Conservation (phyloP, 2,888 invertebrate genomes). For the Phania funesta region DNA sequence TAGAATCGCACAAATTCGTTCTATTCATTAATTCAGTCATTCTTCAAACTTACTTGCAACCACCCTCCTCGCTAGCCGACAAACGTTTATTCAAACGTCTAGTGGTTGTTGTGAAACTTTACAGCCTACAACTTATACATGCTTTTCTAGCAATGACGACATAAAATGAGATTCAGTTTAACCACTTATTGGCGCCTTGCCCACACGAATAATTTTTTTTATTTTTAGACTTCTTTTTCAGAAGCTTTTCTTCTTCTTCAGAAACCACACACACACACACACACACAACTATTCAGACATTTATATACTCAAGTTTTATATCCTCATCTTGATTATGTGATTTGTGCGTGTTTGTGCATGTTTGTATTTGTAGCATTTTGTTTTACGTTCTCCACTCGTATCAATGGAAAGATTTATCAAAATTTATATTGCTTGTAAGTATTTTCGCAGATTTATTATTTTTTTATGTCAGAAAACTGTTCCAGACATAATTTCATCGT, state of each 20-base stretch:
- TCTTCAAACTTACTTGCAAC: not conserved
- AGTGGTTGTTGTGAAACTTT: conserved; percentile 32
- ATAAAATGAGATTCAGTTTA: conserved; percentile 31
- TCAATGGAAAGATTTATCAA: conserved; percentile 44
- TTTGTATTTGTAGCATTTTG: not conserved
- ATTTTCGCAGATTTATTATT: conserved; percentile 3
- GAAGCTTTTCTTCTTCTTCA: too few relatives aligned
- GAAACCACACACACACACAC: too few relatives aligned
- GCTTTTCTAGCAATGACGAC: conserved; percentile 19
- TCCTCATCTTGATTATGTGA: not conserved
- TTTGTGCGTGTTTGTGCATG: not conserved
- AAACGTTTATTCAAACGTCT: conserved; percentile 12
- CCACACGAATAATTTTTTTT: conserved; percentile 52
- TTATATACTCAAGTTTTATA: conserved; percentile 25
- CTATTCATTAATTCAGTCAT: not conserved
- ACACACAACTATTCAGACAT: too few relatives aligned
- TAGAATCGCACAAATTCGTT: not conserved
- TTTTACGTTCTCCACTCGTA: conserved; percentile 32
- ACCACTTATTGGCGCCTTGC: conserved; percentile 69
- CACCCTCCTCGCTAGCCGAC: conserved; percentile 2
- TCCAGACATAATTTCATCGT: conserved; percentile 49
- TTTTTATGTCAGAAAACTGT: conserved; percentile 21
- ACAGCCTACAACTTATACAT: conserved; percentile 49
- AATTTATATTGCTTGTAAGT: conserved; percentile 54
- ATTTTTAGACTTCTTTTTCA: not conserved